These are phyloP conservation scores for Zaprionus bogoriensis DNA, from an alignment of 2,888 invertebrate genomes.

Conservation along the genomic window DNA sequence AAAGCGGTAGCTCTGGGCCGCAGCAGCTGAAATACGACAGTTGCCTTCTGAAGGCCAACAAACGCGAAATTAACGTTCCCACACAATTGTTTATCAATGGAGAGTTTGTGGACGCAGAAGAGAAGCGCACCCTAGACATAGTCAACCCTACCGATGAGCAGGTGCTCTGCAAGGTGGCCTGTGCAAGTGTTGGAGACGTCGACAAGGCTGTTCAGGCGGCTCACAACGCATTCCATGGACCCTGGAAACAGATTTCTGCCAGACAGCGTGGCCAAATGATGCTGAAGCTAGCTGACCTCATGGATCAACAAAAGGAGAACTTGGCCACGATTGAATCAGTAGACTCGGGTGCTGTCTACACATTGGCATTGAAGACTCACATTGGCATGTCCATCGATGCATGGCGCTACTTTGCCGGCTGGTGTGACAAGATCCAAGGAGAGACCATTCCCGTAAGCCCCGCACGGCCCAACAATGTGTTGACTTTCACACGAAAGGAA, in stretches of 20 bases:
- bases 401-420: constrained; percentile 98
- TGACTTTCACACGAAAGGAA: constrained; percentile 94
- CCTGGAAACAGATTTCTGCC: constrained; percentile 97
- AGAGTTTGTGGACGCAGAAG: constrained; percentile 91
- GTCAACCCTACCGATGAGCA: constrained; percentile 94
- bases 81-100: constrained; percentile 96
- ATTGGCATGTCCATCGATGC: constrained; percentile 99
- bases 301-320: constrained; percentile 97
- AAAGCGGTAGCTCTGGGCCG: constrained; percentile 84
- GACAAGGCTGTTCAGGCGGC: constrained; percentile 94
- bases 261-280: constrained; percentile 93
- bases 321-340: constrained; percentile 96
- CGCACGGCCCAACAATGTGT: constrained; percentile 94
- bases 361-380: constrained; percentile 97
- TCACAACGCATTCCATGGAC: constrained; percentile 93
- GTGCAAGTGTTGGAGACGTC: constrained; percentile 91
- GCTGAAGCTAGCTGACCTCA: constrained; percentile 94
- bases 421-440: constrained; percentile 98
- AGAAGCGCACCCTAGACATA: constrained; percentile 85
- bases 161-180: constrained; percentile 89
- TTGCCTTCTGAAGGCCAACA: constrained; percentile 90
- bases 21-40: constrained; percentile 86
- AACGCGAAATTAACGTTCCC: constrained; percentile 92
- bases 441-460: constrained; percentile 95
- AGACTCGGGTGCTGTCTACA: constrained; percentile 98